Evolutionary conservation across 2,797 vertebrate species (phyloP).

Genomic region (Halcyon leucocephala): DNA sequence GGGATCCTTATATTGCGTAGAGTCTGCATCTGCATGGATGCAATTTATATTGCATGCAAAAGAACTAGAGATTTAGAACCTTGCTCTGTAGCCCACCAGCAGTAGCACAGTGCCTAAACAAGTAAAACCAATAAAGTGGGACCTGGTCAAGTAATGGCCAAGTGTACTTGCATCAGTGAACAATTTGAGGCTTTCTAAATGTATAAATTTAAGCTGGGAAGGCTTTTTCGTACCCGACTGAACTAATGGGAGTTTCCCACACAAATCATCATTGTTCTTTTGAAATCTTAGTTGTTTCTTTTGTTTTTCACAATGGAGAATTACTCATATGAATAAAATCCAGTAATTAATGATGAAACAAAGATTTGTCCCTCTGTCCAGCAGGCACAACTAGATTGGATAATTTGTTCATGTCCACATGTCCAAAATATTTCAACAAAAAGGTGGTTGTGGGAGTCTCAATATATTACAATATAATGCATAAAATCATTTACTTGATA

Average conservation of each 20-base stretch:
- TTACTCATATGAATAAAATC: slow-evolving; percentile 62
- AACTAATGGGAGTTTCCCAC: slow-evolving; percentile 55
- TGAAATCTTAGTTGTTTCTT: slow-evolving; percentile 64
- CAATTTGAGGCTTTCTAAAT: slow-evolving; percentile 42
- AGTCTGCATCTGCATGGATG: background rate
- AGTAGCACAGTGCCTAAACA: background rate
- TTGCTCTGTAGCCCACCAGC: background rate
- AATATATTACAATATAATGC: background rate
- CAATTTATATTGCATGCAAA: background rate
- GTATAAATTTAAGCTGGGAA: slow-evolving; percentile 27
- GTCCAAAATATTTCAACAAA: background rate
- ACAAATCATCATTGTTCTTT: slow-evolving; percentile 61
- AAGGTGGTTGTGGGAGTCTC: background rate
- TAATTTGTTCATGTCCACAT: background rate
- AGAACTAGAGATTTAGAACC: background rate
- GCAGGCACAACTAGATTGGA: background rate
- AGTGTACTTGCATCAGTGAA: slow-evolving; percentile 48
- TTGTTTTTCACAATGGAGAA: slow-evolving; percentile 61
- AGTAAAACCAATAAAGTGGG: background rate
- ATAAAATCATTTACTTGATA: background rate
- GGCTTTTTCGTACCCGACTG: slow-evolving; percentile 23
- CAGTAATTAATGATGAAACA: slow-evolving; percentile 51
- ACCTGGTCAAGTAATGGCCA: slow-evolving; percentile 20
- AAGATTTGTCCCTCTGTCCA: background rate
- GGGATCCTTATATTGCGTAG: background rate